phyloP scores from a whole-genome alignment of 2,113 vertebrate genomes.

The Hystrix brachyura region DNA sequence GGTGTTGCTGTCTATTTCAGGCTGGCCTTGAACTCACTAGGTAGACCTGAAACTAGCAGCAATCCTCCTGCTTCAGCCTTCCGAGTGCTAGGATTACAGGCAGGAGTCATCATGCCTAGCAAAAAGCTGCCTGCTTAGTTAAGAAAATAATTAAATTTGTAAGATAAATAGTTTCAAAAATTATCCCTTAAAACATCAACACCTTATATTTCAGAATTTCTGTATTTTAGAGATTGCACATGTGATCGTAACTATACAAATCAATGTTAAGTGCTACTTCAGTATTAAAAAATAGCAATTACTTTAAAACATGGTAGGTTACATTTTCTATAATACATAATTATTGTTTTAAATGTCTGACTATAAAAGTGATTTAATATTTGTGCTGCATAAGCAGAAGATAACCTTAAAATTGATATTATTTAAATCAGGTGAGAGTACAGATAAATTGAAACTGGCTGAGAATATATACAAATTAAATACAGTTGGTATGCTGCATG shows the following conservation, averaged over 20 bases:
- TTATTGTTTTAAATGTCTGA: not conserved
- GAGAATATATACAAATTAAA: not conserved
- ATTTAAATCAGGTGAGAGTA: slow-evolving; percentile 1
- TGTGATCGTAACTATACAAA: slow-evolving; percentile 54
- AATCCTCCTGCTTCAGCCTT: not conserved
- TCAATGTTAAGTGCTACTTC: not conserved
- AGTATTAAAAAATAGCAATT: slow-evolving; percentile 52
- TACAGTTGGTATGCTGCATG: not conserved
- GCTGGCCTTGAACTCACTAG: too few species aligned
- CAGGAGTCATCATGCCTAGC: too few species aligned
- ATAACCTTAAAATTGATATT: not conserved
- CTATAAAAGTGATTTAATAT: slow-evolving; percentile 29
- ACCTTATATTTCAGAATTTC: not conserved
- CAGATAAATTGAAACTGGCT: not conserved
- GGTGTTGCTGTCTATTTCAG: too few species aligned
- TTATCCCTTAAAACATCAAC: slow-evolving; percentile 50
- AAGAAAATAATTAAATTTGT: slow-evolving; percentile 29
- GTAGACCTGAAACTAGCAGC: too few species aligned
- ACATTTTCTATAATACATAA: not conserved
- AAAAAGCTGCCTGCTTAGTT: not conserved
- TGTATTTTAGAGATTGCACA: not conserved
- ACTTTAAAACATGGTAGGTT: not conserved
- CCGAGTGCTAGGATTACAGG: too few species aligned
- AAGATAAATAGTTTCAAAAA: slow-evolving; percentile 20
- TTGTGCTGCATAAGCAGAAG: slow-evolving; percentile 17